A percentile compares a stretch with the other conserved stretches of the same genome.
Conservation (phyloP, 2,113 vertebrate species). For the Xiphophorus hellerii region DNA sequence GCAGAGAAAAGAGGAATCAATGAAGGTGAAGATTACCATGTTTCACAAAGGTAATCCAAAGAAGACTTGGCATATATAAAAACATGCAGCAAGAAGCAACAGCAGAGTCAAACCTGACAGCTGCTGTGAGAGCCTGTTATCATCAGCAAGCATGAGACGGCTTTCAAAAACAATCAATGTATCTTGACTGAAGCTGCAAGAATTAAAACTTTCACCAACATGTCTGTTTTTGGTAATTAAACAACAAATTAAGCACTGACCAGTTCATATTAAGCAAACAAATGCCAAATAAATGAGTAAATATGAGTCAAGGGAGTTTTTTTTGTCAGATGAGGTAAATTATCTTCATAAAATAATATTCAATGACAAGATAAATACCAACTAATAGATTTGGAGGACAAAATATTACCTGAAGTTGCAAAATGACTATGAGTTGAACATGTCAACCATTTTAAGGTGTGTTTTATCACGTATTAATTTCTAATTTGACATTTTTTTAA, state of each 20-base stretch:
- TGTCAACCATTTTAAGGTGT: neutral
- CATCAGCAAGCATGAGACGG: neutral
- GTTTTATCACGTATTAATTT: neutral
- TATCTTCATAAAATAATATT: neutral
- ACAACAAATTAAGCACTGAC: neutral
- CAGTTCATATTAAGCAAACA: too few species aligned
- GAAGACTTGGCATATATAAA: conserved; percentile 9
- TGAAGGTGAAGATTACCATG: conserved; percentile 29
- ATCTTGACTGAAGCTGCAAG: too few species aligned
- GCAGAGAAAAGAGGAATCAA: neutral
- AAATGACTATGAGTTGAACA: neutral
- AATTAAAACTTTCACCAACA: neutral
- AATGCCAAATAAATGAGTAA: neutral
- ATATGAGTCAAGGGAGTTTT: too few species aligned
- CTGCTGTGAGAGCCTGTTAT: neutral
- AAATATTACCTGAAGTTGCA: neutral
- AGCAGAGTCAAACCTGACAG: neutral
- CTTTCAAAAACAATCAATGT: too few species aligned
- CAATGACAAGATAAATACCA: neutral
- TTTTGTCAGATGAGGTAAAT: too few species aligned
- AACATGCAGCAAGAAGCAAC: neutral
- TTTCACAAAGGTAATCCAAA: conserved; percentile 26
- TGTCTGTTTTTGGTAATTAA: neutral
- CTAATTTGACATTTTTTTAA: too few species aligned
- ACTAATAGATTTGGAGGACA: neutral